phyloP scores from a whole-genome alignment of 2,113 vertebrate species.

The Ophthalmolycus amberensis region DNA sequence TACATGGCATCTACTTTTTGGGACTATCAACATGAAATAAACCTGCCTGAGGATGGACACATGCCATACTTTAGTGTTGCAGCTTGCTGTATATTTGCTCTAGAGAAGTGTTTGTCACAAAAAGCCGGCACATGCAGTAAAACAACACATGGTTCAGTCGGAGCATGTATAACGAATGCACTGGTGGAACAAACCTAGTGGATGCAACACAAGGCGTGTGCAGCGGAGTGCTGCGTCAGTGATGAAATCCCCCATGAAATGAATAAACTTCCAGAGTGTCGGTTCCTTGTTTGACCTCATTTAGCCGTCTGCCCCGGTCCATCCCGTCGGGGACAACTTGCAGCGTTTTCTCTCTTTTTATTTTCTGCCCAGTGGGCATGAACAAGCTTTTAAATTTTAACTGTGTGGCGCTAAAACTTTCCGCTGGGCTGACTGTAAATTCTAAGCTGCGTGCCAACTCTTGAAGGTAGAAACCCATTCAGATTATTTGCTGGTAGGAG shows the following conservation, averaged over 20 bases:
- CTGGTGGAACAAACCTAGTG: constrained; percentile 15
- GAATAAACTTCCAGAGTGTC: constrained; percentile 24
- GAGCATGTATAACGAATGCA: constrained; percentile 30
- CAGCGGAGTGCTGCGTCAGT: constrained; percentile 17
- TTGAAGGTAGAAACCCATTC: constrained; percentile 14
- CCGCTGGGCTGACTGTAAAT: constrained; percentile 29
- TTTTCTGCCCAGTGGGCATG: constrained; percentile 21
- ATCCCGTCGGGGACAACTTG: not conserved
- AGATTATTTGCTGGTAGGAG: constrained; percentile 9
- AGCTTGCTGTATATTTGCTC: not conserved
- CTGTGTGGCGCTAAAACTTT: constrained; percentile 38
- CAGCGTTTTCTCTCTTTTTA: not conserved
- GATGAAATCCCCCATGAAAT: constrained; percentile 44
- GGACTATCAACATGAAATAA: not conserved
- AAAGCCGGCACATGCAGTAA: constrained; percentile 3
- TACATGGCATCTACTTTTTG: not conserved
- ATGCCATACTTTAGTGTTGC: not conserved
- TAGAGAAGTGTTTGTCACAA: not conserved
- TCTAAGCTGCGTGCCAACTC: not conserved
- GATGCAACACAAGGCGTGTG: constrained; percentile 23
- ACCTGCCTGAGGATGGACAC: not conserved
- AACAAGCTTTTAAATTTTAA: constrained; percentile 30
- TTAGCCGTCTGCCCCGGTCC: constrained; percentile 29
- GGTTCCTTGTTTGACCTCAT: constrained; percentile 46
- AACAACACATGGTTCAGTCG: constrained; percentile 9